Conservation (phyloP, 2,888 invertebrate species). For the Aphidius colemani region DNA sequence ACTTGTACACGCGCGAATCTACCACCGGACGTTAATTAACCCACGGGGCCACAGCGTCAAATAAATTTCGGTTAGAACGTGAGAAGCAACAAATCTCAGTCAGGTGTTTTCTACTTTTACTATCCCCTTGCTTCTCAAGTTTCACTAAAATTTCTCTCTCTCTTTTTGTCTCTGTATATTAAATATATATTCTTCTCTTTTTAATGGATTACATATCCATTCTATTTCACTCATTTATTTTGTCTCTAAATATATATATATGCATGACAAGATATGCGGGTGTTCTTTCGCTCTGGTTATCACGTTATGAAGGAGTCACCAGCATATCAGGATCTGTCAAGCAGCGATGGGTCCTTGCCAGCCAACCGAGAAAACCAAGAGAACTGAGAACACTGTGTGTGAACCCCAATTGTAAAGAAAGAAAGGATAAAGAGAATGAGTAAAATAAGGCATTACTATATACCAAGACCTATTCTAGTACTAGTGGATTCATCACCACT, state of each 20-base stretch:
- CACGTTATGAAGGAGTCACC: slow-evolving; percentile 10
- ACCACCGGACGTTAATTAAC: slow-evolving; percentile 51
- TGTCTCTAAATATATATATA: too few relatives aligned
- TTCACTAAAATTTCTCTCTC: background rate
- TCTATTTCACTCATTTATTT: too few relatives aligned
- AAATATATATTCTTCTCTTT: too few relatives aligned
- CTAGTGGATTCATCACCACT: background rate
- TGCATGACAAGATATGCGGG: slow-evolving; percentile 12
- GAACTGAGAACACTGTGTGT: slow-evolving; percentile 11
- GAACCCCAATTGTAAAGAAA: slow-evolving; percentile 8
- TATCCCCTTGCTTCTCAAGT: slow-evolving; percentile 10
- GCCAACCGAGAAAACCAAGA: slow-evolving; percentile 7
- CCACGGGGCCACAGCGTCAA: slow-evolving; percentile 53
- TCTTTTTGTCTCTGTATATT: too few relatives aligned
- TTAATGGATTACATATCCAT: too few relatives aligned
- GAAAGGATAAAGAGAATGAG: slow-evolving; percentile 15
- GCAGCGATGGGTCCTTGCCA: slow-evolving; percentile 17
- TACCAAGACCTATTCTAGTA: slow-evolving; percentile 14
- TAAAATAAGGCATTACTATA: slow-evolving; percentile 2
- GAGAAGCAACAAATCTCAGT: slow-evolving; percentile 61
- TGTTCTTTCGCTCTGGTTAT: slow-evolving; percentile 15
- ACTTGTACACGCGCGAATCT: slow-evolving; percentile 25
- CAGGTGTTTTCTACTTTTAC: slow-evolving; percentile 56
- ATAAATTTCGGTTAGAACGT: slow-evolving; percentile 60
- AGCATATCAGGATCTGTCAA: slow-evolving; percentile 17